These are phyloP conservation scores for Hirtodrosophila duncani DNA, from an alignment of 2,888 invertebrate genomes.

Conservation along the genomic window DNA sequence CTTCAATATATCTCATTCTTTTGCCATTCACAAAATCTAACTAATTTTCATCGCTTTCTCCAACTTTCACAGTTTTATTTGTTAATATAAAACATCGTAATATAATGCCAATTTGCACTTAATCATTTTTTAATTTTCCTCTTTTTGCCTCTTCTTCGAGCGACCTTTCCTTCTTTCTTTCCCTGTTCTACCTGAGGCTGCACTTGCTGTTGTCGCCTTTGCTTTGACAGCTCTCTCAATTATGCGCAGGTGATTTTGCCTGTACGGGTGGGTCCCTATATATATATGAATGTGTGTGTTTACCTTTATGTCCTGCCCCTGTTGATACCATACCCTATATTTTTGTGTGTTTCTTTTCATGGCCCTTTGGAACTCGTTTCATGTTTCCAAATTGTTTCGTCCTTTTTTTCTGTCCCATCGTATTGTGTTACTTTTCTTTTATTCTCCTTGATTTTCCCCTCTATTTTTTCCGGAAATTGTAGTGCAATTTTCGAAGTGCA, in stretches of 20 bases:
- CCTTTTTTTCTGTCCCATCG: constrained; percentile 21
- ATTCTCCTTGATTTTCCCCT: background rate
- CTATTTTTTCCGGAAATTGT: constrained; percentile 37
- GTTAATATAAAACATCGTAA: background rate
- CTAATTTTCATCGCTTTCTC: constrained; percentile 27
- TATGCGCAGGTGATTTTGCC: constrained; percentile 59
- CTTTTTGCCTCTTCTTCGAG: constrained; percentile 10
- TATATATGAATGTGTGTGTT: constrained; percentile 10
- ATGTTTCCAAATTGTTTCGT: constrained; percentile 54
- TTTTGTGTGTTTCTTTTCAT: constrained; percentile 2
- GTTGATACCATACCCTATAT: background rate
- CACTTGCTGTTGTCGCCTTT: constrained; percentile 28
- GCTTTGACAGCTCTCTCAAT: constrained; percentile 68
- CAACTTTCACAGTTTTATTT: background rate
- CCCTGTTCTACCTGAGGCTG: constrained; percentile 38
- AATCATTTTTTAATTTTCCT: constrained; percentile 20
- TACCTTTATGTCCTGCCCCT: background rate
- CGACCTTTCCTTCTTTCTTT: constrained; percentile 4
- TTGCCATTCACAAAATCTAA: no score
- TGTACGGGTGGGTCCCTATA: constrained; percentile 5
- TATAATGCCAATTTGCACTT: constrained; percentile 50
- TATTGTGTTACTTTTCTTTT: constrained; percentile 52
- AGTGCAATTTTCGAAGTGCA: constrained; percentile 19
- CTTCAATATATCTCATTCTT: no score
- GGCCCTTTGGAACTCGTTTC: constrained; percentile 27